phyloP scores from a whole-genome alignment of 2,888 invertebrate species.

The Caenorhabditis drosophilae region DNA sequence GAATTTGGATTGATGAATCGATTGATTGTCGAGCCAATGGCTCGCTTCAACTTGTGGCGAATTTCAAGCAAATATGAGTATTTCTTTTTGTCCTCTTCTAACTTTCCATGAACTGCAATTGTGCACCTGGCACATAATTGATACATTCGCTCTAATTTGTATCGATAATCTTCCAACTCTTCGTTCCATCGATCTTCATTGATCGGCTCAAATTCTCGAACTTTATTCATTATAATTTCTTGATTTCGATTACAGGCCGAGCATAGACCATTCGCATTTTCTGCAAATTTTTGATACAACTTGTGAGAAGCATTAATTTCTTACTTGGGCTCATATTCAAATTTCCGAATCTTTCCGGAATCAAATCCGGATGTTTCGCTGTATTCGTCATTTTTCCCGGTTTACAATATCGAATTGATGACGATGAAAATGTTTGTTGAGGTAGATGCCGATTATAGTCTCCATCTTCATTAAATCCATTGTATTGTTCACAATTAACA shows the following conservation, averaged over 20 bases:
- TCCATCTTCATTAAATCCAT: conserved; percentile 55
- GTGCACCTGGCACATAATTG: conserved; percentile 51
- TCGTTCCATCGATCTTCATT: conserved; percentile 53
- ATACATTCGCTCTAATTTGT: conserved; percentile 45
- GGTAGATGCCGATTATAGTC: conserved; percentile 51
- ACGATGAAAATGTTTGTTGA: conserved; percentile 16
- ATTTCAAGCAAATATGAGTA: conserved; percentile 29
- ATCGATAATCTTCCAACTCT: conserved; percentile 48
- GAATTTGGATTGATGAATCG: conserved; percentile 6
- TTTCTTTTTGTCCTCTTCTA: conserved; percentile 39
- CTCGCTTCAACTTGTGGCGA: conserved; percentile 15
- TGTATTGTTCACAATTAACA: conserved; percentile 53
- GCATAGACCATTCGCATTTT: conserved; percentile 48
- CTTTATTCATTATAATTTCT: conserved; percentile 38
- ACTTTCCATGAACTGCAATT: conserved; percentile 45
- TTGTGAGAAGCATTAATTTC: no score
- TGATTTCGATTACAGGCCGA: conserved; percentile 47
- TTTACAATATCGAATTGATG: conserved; percentile 18
- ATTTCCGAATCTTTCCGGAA: conserved; percentile 12
- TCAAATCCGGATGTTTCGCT: neutral
- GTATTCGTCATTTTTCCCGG: conserved; percentile 3
- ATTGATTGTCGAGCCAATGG: conserved; percentile 20
- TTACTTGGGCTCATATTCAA: conserved; percentile 31
- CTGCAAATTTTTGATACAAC: conserved; percentile 3
- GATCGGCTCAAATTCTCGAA: conserved; percentile 47